Conservation (phyloP, 2,797 vertebrate genomes). For the Phyllotis vaccarum region DNA sequence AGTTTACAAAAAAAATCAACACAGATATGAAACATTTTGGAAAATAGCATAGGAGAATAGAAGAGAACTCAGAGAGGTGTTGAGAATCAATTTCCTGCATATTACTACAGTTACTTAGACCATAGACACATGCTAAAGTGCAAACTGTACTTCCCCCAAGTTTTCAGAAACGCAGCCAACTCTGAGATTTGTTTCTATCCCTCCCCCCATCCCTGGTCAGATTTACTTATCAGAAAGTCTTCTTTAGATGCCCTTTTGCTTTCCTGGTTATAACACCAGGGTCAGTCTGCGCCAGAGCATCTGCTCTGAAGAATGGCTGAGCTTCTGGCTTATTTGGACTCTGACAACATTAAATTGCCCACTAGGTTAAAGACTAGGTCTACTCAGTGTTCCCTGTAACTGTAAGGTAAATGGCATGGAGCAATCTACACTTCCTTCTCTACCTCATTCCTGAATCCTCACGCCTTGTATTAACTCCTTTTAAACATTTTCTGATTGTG, state of each 20-base stretch:
- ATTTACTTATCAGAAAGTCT: slow-evolving; percentile 44
- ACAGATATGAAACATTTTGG: neutral
- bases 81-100: slow-evolving; percentile 15
- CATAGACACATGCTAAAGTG: slow-evolving; percentile 21
- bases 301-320: neutral
- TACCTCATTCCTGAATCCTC: neutral
- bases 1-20: slow-evolving; percentile 18
- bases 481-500: slow-evolving; percentile 26
- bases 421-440: neutral
- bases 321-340: neutral
- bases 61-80: neutral
- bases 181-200: neutral
- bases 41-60: neutral
- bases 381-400: neutral
- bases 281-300: neutral
- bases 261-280: neutral
- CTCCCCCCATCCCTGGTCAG: neutral
- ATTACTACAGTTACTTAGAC: neutral
- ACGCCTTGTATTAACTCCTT: neutral
- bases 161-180: slow-evolving; percentile 18
- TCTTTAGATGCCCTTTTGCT: neutral
- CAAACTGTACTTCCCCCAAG: slow-evolving; percentile 14
- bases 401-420: neutral
- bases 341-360: neutral
- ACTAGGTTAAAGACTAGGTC: neutral